Percentiles rank a stretch among this genome's conserved stretches.
phyloP scores from a whole-genome alignment of 2,797 vertebrate species.

The Diceros bicornis region DNA sequence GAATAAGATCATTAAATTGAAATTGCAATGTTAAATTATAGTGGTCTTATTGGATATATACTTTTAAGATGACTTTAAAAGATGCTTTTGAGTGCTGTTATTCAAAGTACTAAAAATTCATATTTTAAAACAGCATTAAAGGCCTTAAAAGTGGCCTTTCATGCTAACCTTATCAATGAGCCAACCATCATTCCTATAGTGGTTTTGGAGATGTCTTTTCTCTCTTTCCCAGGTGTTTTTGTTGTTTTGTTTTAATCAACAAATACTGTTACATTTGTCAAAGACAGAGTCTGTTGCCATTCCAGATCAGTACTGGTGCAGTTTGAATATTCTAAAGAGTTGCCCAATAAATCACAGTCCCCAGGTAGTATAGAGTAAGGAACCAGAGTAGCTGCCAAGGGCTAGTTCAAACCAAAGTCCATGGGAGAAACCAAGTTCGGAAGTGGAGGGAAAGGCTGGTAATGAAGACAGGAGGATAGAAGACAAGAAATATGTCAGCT shows the following conservation, averaged over 20 bases:
- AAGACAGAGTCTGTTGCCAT: background rate
- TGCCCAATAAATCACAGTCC: background rate
- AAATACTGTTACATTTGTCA: conserved; percentile 35
- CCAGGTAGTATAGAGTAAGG: background rate
- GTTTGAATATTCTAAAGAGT: conserved; percentile 35
- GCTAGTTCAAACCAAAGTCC: background rate
- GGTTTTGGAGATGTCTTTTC: background rate
- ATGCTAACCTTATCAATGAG: background rate
- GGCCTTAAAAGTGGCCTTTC: conserved; percentile 1
- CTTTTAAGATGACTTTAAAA: conserved; percentile 36
- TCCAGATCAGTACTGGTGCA: background rate
- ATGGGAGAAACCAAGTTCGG: background rate
- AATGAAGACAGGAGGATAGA: background rate
- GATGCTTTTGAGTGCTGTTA: background rate
- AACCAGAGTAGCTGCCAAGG: background rate
- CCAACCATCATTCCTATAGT: background rate
- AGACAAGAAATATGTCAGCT: conserved; percentile 21
- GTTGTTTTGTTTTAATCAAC: conserved; percentile 19
- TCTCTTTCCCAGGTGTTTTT: background rate
- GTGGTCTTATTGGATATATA: conserved; percentile 28
- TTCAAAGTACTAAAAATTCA: conserved; percentile 19
- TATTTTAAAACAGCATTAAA: conserved; percentile 10
- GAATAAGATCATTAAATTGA: conserved; percentile 51
- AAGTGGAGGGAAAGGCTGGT: background rate
- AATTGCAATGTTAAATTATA: conserved; percentile 40